Conservation (phyloP, 2,113 vertebrate species). For the Piprites chloris region DNA sequence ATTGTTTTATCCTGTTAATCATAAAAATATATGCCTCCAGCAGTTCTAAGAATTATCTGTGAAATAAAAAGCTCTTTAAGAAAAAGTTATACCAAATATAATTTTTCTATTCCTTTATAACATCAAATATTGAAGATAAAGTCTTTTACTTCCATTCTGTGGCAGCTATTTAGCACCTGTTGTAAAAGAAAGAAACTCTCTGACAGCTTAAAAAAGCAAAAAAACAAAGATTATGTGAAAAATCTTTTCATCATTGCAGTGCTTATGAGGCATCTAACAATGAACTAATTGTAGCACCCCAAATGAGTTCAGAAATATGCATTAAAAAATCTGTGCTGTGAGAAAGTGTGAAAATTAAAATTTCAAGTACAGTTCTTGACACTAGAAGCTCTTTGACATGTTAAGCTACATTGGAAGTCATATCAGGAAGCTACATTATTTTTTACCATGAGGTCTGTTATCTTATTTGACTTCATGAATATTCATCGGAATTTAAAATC, state of each 20-base stretch:
- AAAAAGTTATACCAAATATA: not conserved
- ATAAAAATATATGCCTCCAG: not conserved
- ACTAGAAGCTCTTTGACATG: not conserved
- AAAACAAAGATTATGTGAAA: not conserved
- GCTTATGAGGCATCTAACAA: not conserved
- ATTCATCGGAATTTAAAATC: constrained; percentile 17
- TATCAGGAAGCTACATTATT: constrained; percentile 9
- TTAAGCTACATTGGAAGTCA: not conserved
- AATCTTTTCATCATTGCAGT: not conserved
- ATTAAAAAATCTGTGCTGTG: not conserved
- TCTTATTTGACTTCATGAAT: constrained; percentile 2
- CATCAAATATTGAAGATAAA: not conserved
- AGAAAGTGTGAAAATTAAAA: not conserved
- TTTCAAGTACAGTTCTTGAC: not conserved
- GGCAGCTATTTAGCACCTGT: not conserved
- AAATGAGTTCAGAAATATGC: not conserved
- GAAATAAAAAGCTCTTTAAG: constrained; percentile 9
- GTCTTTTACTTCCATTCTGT: not conserved
- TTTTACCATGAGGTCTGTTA: not conserved
- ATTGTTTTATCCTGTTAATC: constrained; percentile 8
- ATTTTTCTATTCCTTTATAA: not conserved
- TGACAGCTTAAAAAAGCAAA: not conserved
- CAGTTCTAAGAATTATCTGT: not conserved
- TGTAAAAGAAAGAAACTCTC: not conserved
- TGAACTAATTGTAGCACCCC: not conserved